Conservation (phyloP, 64 coral and sea anemone genomes). For the Exaiptasia diaphana region DNA sequence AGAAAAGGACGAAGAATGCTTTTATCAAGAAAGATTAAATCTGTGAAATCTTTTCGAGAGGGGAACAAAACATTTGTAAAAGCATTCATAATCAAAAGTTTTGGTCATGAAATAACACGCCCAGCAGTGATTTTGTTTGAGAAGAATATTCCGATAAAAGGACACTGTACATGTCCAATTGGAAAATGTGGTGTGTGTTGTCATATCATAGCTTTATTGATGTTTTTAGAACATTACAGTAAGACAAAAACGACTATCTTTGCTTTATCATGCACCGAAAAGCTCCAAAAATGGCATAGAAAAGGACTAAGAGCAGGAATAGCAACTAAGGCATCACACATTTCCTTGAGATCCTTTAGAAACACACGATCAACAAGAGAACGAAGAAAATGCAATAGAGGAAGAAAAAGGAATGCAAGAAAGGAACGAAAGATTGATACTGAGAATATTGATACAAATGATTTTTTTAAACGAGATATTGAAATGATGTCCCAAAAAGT, state of each 20-base stretch:
- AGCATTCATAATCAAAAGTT: constrained; percentile 50
- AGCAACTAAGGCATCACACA: not conserved
- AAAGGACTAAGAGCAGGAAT: not conserved
- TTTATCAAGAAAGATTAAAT: constrained; percentile 35
- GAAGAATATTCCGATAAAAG: constrained; percentile 33
- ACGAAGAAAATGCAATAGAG: not conserved
- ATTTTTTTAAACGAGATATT: not conserved
- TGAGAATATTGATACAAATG: not conserved
- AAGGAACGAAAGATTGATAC: not conserved
- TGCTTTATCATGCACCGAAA: not conserved
- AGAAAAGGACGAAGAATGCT: constrained; percentile 38
- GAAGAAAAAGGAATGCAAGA: not conserved
- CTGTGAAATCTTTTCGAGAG: constrained; percentile 3
- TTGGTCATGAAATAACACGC: constrained; percentile 13
- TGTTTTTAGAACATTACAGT: not conserved
- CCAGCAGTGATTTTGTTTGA: constrained; percentile 23
- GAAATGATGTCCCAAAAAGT: not conserved
- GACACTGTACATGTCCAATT: constrained; percentile 19
- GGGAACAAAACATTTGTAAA: constrained; percentile 27
- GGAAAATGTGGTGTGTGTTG: constrained; percentile 26
- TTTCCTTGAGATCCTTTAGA: not conserved
- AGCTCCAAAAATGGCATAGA: constrained; percentile 1
- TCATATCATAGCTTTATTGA: not conserved
- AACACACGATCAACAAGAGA: not conserved
- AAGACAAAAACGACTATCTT: not conserved